Percentiles rank a stretch among this genome's conserved stretches.
Evolutionary conservation across 2,888 invertebrate genomes (phyloP).

Genomic region (Ernsta delagoae): DNA sequence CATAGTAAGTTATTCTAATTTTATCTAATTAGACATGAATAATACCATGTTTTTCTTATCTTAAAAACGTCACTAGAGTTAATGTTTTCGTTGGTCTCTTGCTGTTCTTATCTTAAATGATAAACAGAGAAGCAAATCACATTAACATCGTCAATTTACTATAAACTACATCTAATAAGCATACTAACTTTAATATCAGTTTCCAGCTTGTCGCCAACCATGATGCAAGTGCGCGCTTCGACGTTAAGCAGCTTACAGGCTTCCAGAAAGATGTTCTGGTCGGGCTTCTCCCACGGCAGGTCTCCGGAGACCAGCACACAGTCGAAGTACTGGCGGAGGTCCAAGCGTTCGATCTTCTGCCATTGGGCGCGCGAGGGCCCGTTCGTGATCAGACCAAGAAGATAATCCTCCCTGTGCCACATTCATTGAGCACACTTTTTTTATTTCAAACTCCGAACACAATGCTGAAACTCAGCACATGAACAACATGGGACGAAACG

Average conservation of each 20-base stretch:
- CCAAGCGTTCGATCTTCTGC: slow-evolving; percentile 92
- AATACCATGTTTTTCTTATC: too few species aligned
- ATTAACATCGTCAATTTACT: too few species aligned
- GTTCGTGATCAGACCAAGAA: slow-evolving; percentile 93
- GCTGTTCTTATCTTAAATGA: too few species aligned
- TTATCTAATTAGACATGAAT: too few species aligned
- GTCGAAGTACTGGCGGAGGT: slow-evolving; percentile 90
- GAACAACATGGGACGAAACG: slow-evolving; percentile 65
- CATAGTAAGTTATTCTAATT: too few species aligned
- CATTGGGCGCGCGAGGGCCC: slow-evolving; percentile 94
- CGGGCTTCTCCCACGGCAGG: slow-evolving; percentile 94
- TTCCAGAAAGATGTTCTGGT: slow-evolving; percentile 91
- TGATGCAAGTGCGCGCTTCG: slow-evolving; percentile 90
- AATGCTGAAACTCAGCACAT: slow-evolving; percentile 78
- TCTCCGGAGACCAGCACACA: slow-evolving; percentile 93
- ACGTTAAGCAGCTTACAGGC: slow-evolving; percentile 91
- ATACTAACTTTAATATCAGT: slow-evolving; percentile 90
- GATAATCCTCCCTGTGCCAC: slow-evolving; percentile 88
- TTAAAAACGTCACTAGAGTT: too few species aligned
- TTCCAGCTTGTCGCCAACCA: slow-evolving; percentile 95
- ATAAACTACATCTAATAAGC: not conserved
- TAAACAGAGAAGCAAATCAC: too few species aligned
- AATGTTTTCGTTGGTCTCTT: too few species aligned
- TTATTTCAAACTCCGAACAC: slow-evolving; percentile 63
- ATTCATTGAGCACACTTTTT: slow-evolving; percentile 76